Percentiles rank a stretch among this genome's conserved stretches.
phyloP scores from a whole-genome alignment of 2,113 vertebrate genomes.

The Sclerurus mexicanus region DNA sequence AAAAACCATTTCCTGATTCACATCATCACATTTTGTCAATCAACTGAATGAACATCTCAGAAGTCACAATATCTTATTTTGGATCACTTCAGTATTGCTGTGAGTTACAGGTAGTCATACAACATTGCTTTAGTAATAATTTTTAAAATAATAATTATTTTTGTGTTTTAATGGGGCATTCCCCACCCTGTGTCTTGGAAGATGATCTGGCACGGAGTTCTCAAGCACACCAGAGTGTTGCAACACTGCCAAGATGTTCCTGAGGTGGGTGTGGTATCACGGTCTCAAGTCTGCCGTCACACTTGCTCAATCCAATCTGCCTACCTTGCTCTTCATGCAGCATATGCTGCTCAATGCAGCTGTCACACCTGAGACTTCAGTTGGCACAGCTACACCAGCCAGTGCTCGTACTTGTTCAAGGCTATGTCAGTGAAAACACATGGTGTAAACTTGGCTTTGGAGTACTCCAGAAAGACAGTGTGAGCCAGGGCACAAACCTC shows the following conservation, averaged over 20 bases:
- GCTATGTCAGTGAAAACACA: neutral
- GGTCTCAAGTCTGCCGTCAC: neutral
- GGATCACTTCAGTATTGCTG: neutral
- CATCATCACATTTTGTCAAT: neutral
- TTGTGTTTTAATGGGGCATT: neutral
- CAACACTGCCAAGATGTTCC: neutral
- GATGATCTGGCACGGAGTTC: neutral
- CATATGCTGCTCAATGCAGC: neutral
- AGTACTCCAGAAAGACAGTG: neutral
- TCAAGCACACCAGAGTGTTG: neutral
- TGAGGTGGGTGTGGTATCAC: neutral
- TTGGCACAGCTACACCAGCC: neutral
- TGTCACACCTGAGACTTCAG: neutral
- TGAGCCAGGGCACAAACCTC: neutral
- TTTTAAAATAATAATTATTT: neutral
- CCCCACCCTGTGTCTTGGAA: neutral
- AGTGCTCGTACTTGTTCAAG: neutral
- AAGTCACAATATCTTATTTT: neutral
- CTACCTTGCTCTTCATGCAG: neutral
- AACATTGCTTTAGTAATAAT: neutral
- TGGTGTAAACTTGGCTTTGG: fast-evolving
- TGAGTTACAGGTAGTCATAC: neutral
- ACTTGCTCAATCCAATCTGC: neutral
- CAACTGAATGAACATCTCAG: neutral
- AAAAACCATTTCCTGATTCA: neutral